Conservation (phyloP, 2,113 vertebrate genomes). For the Okapia johnstoni region DNA sequence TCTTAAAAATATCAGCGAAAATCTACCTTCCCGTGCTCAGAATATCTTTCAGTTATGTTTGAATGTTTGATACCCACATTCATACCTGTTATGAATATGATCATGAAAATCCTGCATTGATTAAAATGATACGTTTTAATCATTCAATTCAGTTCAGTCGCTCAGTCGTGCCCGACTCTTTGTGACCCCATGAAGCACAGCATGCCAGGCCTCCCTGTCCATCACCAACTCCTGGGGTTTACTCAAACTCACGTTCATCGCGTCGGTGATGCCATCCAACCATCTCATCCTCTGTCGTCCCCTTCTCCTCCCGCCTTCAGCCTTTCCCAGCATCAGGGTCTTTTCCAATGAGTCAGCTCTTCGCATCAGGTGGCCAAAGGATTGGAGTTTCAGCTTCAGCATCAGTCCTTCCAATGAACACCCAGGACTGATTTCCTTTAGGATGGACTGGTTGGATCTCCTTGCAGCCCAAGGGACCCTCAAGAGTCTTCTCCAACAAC, state of each 20-base stretch:
- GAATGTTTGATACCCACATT: neutral
- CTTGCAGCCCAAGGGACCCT: neutral
- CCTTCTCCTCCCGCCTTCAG: rapidly evolving
- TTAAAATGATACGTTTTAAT: neutral
- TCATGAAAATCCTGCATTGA: neutral
- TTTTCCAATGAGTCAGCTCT: rapidly evolving
- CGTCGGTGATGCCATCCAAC: rapidly evolving
- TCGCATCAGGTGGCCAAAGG: rapidly evolving
- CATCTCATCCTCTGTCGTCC: neutral
- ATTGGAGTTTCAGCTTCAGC: neutral
- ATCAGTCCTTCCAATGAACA: neutral
- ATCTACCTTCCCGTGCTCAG: neutral
- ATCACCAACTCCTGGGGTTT: rapidly evolving
- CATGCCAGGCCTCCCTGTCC: neutral
- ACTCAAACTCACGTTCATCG: rapidly evolving
- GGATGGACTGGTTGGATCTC: neutral
- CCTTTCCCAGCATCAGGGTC: neutral
- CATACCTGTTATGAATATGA: too few species aligned
- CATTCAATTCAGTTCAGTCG: rapidly evolving
- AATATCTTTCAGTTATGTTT: neutral
- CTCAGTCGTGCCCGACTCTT: rapidly evolving
- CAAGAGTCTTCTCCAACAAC: neutral
- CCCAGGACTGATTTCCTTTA: neutral
- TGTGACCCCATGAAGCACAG: rapidly evolving
- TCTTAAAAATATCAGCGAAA: neutral